Base-by-base conservation (phyloP, 2,888 invertebrate species). In the Drosophila aldrichi region DNA sequence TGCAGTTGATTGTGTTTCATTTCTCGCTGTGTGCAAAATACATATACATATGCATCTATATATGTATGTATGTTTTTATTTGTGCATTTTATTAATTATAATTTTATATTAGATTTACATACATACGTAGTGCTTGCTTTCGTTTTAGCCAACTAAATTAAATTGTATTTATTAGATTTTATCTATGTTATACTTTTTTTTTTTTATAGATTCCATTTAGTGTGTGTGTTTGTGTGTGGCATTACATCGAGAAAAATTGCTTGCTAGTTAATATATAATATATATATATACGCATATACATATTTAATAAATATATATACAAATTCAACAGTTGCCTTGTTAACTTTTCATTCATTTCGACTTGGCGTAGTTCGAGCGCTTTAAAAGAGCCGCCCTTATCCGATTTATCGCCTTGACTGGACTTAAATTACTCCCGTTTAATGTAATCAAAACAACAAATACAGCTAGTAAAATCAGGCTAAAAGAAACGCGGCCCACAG, bases 241-340 rank as follows among this genome's bases (percentile, higher is more conserved):
- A 71, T 66, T 78, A 70, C 68, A 82, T 79, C 58, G 48, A 74
- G 56, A 56, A 68, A 56, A 62, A 68, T 65, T 73, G 66, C 49
- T 51, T 74, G 58, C 73, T 48, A 64, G 54, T 38, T 56, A 54
- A 22, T 32, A 56, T 44, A 2, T 43, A 20, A 36, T 20, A 20
- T 43, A 20, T 72, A 44, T 32, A 44, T 66, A 20, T 64, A 57
- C 46, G 46, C 54, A 10, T 71, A 46, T 65, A 68, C 55, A 59
- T 58, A 73, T 61, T 44, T 51, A 20, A 38, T 51, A 20, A 38
- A 20, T 70, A n/a, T 76, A 86, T 83, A 58, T 82, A 83, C 85
- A 83, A 77, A 88, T 88, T 85, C 88, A 88, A 83, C 85, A 68
- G 79, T 82, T 85, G 61, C 80, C 69, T 79, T 77, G 85, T 77